Conservation (phyloP, 2,113 vertebrate genomes). For the Antigone vipio region DNA sequence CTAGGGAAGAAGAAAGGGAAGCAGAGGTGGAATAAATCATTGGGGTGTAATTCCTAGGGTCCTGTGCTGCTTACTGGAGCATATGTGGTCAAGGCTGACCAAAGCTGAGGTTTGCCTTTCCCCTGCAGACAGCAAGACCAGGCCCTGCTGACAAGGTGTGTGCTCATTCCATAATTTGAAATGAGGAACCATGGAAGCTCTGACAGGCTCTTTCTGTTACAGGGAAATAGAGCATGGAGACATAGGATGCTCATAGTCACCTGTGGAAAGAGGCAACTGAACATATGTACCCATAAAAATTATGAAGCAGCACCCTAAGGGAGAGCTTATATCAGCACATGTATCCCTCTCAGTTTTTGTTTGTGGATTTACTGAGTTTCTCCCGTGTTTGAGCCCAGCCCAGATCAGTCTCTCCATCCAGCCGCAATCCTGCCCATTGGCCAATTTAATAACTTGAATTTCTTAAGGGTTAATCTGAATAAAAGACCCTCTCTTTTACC, state of each 20-base stretch:
- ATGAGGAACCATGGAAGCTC: fast-evolving
- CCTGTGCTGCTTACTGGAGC: neutral
- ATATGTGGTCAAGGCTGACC: neutral
- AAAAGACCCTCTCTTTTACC: neutral
- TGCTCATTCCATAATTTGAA: neutral
- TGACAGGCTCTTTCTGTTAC: neutral
- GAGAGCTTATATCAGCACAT: neutral
- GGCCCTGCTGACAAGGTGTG: neutral
- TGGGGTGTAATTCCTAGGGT: neutral
- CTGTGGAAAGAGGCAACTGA: neutral
- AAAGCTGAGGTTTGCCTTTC: neutral
- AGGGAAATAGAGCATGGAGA: neutral
- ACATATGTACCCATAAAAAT: neutral
- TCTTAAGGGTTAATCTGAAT: neutral
- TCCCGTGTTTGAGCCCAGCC: neutral
- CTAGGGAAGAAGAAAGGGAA: neutral
- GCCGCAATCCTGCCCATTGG: neutral
- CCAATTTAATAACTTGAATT: neutral
- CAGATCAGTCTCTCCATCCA: neutral
- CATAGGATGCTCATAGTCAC: neutral
- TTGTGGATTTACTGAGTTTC: neutral
- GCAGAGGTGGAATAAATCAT: neutral
- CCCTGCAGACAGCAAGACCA: neutral
- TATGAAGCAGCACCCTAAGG: neutral
- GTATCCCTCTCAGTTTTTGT: neutral